Conservation (phyloP, 2,888 invertebrate species). For the Drosophila nigricruria region DNA sequence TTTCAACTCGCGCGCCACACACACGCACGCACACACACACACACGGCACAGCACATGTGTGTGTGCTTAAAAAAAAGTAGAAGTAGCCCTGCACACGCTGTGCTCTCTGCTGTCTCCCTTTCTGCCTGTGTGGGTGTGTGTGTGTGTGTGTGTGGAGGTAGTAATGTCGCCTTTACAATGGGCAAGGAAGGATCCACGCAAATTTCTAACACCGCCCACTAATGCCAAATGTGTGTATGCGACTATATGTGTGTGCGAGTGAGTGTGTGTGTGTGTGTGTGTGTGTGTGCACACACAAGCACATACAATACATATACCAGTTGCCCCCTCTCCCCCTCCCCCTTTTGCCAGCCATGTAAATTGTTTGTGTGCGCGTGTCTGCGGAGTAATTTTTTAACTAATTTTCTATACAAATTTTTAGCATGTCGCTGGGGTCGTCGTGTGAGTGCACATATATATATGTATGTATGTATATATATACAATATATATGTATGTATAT, state of each 20-base stretch:
- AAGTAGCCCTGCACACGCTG: conserved; percentile 37
- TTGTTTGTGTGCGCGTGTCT: conserved; percentile 67
- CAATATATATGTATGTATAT: conserved; percentile 6
- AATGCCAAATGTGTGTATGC: conserved; percentile 73
- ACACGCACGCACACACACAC: conserved; percentile 21
- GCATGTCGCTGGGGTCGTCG: conserved; percentile 69
- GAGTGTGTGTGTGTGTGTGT: conserved; percentile 25
- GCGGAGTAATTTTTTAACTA: conserved; percentile 84
- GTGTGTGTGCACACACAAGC: conserved; percentile 15
- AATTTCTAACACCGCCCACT: conserved; percentile 85
- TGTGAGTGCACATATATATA: conserved; percentile 21
- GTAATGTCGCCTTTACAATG: conserved; percentile 40
- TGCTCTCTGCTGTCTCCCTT: conserved; percentile 3
- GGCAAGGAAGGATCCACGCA: conserved; percentile 54
- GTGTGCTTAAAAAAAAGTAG: conserved; percentile 47
- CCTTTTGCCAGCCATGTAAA: conserved; percentile 23
- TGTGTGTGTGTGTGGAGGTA: conserved; percentile 29
- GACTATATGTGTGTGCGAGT: conserved; percentile 31
- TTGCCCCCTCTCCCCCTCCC: not conserved
- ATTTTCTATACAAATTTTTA: conserved; percentile 85
- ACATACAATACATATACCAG: conserved; percentile 41
- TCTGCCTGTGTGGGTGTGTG: conserved; percentile 26
- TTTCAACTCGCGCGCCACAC: conserved; percentile 68
- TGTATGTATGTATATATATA: conserved; percentile 8
- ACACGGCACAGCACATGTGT: too few species aligned